A percentile compares a stretch with the other conserved stretches of the same genome.
Evolutionary conservation across 2,113 vertebrate genomes (phyloP).

Genomic region (Myiozetetes cayanensis): DNA sequence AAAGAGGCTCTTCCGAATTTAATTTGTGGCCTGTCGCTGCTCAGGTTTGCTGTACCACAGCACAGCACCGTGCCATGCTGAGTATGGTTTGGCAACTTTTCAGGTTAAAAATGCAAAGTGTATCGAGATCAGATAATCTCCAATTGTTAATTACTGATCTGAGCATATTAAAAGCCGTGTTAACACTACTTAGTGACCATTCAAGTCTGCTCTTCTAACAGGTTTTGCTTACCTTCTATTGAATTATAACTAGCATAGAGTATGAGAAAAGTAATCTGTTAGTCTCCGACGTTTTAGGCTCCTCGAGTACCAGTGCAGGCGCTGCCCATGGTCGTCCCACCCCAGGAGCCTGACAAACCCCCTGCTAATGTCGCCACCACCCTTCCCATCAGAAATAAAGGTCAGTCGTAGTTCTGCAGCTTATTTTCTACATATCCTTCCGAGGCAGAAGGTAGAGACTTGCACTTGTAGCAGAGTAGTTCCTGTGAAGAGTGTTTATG

Average conservation of each 20-base stretch:
- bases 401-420: constrained; percentile 76
- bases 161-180: accelerated
- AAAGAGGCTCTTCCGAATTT: not conserved
- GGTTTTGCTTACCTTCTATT: constrained; percentile 23
- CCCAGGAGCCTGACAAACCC: constrained; percentile 97
- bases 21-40: not conserved
- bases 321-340: constrained; percentile 98
- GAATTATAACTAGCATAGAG: not conserved
- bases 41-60: not conserved
- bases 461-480: not conserved
- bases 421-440: constrained; percentile 45
- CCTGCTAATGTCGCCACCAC: constrained; percentile 91
- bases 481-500: not conserved
- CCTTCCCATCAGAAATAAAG: constrained; percentile 94
- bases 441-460: constrained; percentile 26
- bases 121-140: not conserved
- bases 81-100: not conserved
- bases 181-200: not conserved
- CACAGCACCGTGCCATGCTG: not conserved
- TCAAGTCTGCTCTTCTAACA: not conserved
- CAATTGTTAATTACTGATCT: not conserved
- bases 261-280: constrained; percentile 48
- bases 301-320: constrained; percentile 99
- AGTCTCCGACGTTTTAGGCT: constrained; percentile 79
- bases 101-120: not conserved